A percentile compares a stretch with the other conserved stretches of the same genome.
These are phyloP conservation scores for Bombus difficillimus DNA, from an alignment of 1,140 invertebrate genomes.

Conservation along the genomic window DNA sequence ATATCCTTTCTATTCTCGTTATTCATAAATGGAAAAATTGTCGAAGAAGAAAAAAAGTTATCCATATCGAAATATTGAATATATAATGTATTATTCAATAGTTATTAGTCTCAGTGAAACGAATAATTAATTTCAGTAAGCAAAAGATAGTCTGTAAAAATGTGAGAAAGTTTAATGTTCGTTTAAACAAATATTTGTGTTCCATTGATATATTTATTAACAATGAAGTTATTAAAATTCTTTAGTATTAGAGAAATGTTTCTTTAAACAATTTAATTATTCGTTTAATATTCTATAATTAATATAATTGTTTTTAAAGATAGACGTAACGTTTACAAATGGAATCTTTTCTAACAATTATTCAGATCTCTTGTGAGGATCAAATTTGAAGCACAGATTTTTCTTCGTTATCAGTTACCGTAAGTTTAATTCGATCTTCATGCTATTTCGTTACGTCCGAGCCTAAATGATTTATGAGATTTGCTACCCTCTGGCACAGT, in stretches of 20 bases:
- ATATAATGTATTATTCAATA: no score
- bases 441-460: neutral
- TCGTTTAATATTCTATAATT: neutral
- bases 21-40: neutral
- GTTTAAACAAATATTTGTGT: neutral
- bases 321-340: neutral
- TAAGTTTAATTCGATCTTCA: neutral
- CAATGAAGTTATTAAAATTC: neutral
- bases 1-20: neutral
- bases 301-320: neutral
- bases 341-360: neutral
- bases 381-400: neutral
- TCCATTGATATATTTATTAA: neutral
- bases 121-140: neutral
- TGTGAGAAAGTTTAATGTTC: neutral
- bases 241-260: neutral
- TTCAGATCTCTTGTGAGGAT: neutral
- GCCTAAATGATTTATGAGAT: conserved; percentile 14
- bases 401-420: neutral
- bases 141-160: neutral
- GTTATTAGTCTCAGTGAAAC: neutral
- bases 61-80: neutral
- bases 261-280: neutral
- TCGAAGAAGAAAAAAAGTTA: neutral
- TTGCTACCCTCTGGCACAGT: neutral